Base-by-base conservation (phyloP, 2,888 invertebrate genomes). In the Cistogaster globosa region DNA sequence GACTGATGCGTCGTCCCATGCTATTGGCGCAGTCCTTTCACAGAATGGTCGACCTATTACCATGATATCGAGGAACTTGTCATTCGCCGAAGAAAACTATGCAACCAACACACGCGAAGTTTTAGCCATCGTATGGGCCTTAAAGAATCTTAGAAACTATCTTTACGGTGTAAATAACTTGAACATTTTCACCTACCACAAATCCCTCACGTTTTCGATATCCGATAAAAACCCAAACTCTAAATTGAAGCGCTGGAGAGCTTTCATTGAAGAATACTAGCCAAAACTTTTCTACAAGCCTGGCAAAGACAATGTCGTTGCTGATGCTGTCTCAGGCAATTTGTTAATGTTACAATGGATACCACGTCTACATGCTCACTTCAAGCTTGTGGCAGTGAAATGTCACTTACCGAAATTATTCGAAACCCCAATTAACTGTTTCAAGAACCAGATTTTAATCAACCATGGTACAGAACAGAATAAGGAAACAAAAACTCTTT, bases 101-200 rank as follows among this genome's bases (percentile, higher is more conserved):
- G 74, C 76, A 18, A 71, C 79, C 4, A 76, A 79, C 42, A 69
- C 62, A 38, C 26, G 90, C 45, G 91, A 92, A 87, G 72, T 92
- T 7, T 67, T 91, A 36, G 89, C 89, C 1, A 90, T 92, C 7
- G 88, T 91, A 0, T 91, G 89, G 90, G 90, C 90, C 0, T 79
- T 89, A 6, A 89, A 91, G 81, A 88, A 90, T 42, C 90, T 92
- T n/a, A 79, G 90, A 42, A 90, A 90, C 5, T 92, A 91, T 53
- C 57, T 92, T 5, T 92, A 90, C 62, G 91, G 91, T 2, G 88
- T 87, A 45, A 88, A 51, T 45, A 76, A 86, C 42, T 26, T 87
- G 11, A 86, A 86, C 42, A 88, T 88, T 58, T 86, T 26, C 51
- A 87, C 81, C 1, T 83, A 86, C 68, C 86, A 88, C 51, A 84